Base-by-base conservation (phyloP, 1,140 invertebrate genomes). In the Pseudomyrmex flavicornis region DNA sequence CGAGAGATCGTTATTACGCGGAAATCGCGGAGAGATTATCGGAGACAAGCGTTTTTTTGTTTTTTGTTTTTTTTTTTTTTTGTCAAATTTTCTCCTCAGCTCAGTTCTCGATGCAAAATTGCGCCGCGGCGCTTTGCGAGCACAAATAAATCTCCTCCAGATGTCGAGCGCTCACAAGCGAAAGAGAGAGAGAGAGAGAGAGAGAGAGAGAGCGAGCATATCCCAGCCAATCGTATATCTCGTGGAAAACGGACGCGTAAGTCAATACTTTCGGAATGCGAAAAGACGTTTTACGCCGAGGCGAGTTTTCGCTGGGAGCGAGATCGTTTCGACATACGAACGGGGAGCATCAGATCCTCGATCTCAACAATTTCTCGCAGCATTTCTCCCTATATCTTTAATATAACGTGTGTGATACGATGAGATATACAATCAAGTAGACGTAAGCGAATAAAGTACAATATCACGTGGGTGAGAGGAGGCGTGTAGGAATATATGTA, bases 261-360 rank as follows among this genome's bases (percentile, higher is more conserved):
- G 75, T 77, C 75, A 69, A 77, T 77, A 69, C 75, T 69, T 48
- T 9, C 63, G 63, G 75, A 77, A 77, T 56, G 75, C 63, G 75
- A 17, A 77, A 77, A 68, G 75, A 35, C 63, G 63, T 77, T 77
- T 77, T 77, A 48, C 75, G 63, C 63, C 50, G 50, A 46, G 4
- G 63, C 50, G 65, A 17, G 65, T 48, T 17, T 48, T 26, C 26
- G 65, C 65, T 48, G 65, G 17, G 10, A 66, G 44, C 46, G 75
- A 44, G 62, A 77, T 77, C 26, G 48, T 48, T 68, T 76, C 44
- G 20, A 54, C 61, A 65, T 48, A 48, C 74, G 26, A 54, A 5
- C 13, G 46, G 50, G 46, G 63, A 77, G 20, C 20, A 22, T 1
- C 26, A 4, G 26, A 26, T 26, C 46, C 44, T n/a, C 44, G 58